Conservation (phyloP, 2,888 invertebrate genomes). For the Sicus ferrugineus region DNA sequence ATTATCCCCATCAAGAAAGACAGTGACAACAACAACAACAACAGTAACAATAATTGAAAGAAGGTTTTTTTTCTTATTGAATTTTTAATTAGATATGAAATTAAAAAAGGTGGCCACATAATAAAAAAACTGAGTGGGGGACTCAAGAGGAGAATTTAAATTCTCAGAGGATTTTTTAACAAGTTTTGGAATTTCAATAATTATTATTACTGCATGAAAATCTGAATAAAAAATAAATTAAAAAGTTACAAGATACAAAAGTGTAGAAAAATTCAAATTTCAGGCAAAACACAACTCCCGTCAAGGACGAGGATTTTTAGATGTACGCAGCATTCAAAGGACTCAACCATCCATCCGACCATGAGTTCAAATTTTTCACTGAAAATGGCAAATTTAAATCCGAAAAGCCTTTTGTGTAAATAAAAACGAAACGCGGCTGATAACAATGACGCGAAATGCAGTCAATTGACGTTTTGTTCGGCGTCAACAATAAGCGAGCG, state of each 20-base stretch:
- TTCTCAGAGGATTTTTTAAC: not conserved
- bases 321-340: no score
- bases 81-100: not conserved
- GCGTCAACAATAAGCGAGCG: not conserved
- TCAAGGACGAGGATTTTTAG: no score
- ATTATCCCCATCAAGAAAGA: no score
- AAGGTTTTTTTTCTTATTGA: no score
- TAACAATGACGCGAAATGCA: no score
- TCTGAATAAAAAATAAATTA: not conserved
- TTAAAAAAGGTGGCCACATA: not conserved
- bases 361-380: no score
- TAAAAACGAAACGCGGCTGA: no score
- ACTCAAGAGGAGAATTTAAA: not conserved
- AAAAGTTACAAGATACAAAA: not conserved
- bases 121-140: not conserved
- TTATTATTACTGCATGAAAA: not conserved
- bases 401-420: no score
- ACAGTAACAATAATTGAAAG: conserved; percentile 23
- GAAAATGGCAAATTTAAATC: no score
- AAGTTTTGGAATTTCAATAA: not conserved
- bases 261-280: no score
- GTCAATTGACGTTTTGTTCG: conserved; percentile 1
- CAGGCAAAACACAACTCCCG: no score
- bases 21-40: not conserved
- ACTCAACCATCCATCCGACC: no score